Evolutionary conservation across 2,797 vertebrate genomes (phyloP), one percentile per base, ranked within the genome.

Genomic region (Sciurus vulgaris): DNA sequence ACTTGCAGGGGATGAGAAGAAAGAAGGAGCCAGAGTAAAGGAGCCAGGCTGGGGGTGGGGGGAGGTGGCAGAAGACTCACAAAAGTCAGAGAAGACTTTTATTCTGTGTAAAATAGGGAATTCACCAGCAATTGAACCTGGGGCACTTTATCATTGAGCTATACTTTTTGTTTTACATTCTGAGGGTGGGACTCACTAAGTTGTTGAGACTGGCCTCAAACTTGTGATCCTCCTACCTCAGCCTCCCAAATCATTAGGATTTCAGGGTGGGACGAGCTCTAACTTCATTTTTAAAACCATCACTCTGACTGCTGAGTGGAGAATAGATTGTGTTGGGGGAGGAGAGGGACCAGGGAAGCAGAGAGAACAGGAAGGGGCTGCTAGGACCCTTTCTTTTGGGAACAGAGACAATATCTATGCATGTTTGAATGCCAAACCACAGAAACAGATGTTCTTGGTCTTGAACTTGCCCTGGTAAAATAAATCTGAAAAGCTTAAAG

Each of bases 361-460:
- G 49, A 5, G 22, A 44, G 63, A 74, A 18, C 38, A 49, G 30
- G 51, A 84, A 81, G 47, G 15, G 33, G 51, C 69, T 47, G 69
- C 47, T 35, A 15, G 22, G 10, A 35, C 13, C 30, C 47, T 73
- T 47, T 63, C 92, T 76, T 47, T 49, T 73, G 67, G 79, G 88
- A 96, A 78, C 65, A 63, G 61, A 47, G 59, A 70, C 73, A 33
- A 35, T n/a, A 2, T 5, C 6, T 14, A 18, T 1, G 24, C 12
- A 1, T 1, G 1, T 26, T 26, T 65, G 24, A 76, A 86, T 44
- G 95, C 94, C 94, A 97, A 96, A 91, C 96, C 96, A 96, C 93
- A 97, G 93, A 70, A 96, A 92, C 97, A 97, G 96, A 92, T 96
- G 93, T 76, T 81, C 70, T 70, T 91, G 78, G 73, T 87, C 83